phyloP scores from a whole-genome alignment of 1,140 invertebrate genomes.

The Caligus rogercresseyi region DNA sequence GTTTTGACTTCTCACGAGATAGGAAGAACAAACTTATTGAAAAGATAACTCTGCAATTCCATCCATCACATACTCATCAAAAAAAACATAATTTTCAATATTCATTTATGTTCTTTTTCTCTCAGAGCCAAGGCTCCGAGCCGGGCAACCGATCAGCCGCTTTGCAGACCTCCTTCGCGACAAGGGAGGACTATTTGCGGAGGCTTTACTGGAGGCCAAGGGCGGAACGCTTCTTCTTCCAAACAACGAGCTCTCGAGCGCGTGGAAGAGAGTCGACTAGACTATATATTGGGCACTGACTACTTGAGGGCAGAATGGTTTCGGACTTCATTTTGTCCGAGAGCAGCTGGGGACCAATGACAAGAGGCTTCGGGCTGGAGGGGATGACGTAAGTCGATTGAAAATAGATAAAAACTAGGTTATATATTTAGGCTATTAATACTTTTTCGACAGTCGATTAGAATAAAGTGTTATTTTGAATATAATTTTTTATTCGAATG shows the following conservation, averaged over 20 bases:
- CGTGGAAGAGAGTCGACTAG: conserved; percentile 41
- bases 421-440: too few species aligned
- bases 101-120: too few species aligned
- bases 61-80: too few species aligned
- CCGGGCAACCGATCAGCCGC: conserved; percentile 23
- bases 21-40: too few species aligned
- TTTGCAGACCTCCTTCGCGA: conserved; percentile 28
- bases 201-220: conserved; percentile 43
- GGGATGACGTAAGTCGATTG: conserved; percentile 7
- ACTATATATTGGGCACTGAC: conserved; percentile 28
- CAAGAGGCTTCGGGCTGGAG: background rate
- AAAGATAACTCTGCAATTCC: too few species aligned
- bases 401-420: too few species aligned
- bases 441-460: too few species aligned
- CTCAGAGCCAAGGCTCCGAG: conserved; percentile 3
- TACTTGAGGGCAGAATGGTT: conserved; percentile 15
- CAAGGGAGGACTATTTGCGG: conserved; percentile 41
- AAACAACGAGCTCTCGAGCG: conserved; percentile 53
- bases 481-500: too few species aligned
- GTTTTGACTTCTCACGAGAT: too few species aligned
- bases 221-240: conserved; percentile 72
- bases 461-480: too few species aligned
- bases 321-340: conserved; percentile 16
- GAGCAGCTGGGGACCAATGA: background rate
- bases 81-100: too few species aligned